Percentiles rank a stretch among this genome's conserved stretches.
Evolutionary conservation across 2,888 invertebrate genomes (phyloP).

Genomic region (Diaphora mendica): DNA sequence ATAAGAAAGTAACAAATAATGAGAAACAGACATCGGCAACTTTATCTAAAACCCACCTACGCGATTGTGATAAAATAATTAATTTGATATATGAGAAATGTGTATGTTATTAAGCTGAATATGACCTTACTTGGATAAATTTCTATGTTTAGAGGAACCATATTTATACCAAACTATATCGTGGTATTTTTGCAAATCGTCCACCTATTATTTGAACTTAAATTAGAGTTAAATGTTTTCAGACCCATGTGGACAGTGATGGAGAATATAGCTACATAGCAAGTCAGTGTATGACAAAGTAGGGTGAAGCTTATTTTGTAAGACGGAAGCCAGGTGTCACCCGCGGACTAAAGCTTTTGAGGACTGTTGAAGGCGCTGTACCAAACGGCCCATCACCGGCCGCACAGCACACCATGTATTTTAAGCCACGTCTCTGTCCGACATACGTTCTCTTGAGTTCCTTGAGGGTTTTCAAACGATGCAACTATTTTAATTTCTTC

Average conservation of each 20-base stretch:
- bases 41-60: slow-evolving; percentile 3
- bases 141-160: not conserved
- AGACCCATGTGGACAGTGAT: not conserved
- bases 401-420: too few relatives aligned
- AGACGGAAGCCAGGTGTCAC: too few relatives aligned
- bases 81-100: not conserved
- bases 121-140: not conserved
- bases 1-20: not conserved
- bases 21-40: not conserved
- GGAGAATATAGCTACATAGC: not conserved
- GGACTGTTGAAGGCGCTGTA: not conserved
- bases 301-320: not conserved
- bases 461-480: too few relatives aligned
- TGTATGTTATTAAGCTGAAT: not conserved
- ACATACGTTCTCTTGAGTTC: too few relatives aligned
- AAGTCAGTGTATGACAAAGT: not conserved
- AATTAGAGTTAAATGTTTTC: not conserved
- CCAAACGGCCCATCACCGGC: too few relatives aligned
- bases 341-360: not conserved
- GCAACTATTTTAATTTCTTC: too few relatives aligned
- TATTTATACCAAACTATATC: not conserved
- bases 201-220: not conserved
- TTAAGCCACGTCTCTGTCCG: too few relatives aligned
- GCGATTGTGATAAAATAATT: slow-evolving; percentile 3
- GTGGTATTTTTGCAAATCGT: not conserved